A percentile compares a stretch with the other conserved stretches of the same genome.
Conservation (phyloP, 2,113 vertebrate species). For the Corythoichthys haematopterus region DNA sequence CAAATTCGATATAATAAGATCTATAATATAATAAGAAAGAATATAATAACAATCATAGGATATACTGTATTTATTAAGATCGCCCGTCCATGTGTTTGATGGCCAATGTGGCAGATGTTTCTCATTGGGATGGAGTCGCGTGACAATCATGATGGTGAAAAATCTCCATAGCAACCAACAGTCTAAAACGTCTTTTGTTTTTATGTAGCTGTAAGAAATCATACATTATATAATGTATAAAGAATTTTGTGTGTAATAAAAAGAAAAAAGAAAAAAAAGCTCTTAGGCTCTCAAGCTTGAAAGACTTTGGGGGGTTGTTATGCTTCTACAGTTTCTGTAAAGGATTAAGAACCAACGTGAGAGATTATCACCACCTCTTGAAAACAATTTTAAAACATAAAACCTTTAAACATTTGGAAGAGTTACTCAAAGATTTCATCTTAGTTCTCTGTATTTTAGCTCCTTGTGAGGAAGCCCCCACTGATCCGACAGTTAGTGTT, state of each 20-base stretch:
- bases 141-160: too few relatives aligned
- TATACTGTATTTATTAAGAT: too few relatives aligned
- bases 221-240: slow-evolving; percentile 1
- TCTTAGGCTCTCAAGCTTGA: slow-evolving; percentile 6
- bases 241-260: too few relatives aligned
- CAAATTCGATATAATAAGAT: too few relatives aligned
- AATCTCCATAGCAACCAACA: too few relatives aligned
- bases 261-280: slow-evolving; percentile 8
- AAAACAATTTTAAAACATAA: slow-evolving; percentile 26
- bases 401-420: slow-evolving; percentile 18
- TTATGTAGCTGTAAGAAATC: slow-evolving; percentile 20
- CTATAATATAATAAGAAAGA: too few relatives aligned
- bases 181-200: too few relatives aligned
- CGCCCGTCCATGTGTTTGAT: too few relatives aligned
- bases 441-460: slow-evolving; percentile 25
- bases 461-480: background rate
- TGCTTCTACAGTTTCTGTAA: slow-evolving; percentile 22
- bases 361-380: slow-evolving; percentile 44
- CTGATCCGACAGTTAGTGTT: slow-evolving; percentile 17
- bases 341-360: slow-evolving; percentile 33
- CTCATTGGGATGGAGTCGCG: too few relatives aligned
- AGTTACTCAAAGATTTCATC: slow-evolving; percentile 2
- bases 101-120: too few relatives aligned
- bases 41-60: too few relatives aligned
- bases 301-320: background rate